Evolutionary conservation across 1,140 invertebrate genomes (phyloP).

Genomic region (Dinoponera quadriceps): DNA sequence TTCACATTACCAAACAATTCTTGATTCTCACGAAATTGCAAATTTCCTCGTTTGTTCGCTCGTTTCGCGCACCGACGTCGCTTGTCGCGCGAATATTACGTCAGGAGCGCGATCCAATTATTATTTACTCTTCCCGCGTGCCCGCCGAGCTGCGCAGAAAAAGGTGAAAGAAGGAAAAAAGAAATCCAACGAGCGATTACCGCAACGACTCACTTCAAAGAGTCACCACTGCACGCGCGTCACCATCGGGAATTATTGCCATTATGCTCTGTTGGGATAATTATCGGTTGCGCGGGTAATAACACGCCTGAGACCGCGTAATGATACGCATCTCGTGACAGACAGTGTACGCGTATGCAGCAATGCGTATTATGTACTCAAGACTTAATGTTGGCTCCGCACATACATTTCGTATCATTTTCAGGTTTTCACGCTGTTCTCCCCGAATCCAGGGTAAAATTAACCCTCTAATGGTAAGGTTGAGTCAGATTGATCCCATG

Average conservation of each 20-base stretch:
- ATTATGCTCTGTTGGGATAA: conserved; percentile 64
- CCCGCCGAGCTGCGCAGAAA: conserved; percentile 8
- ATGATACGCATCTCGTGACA: conserved; percentile 66
- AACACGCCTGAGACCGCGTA: conserved; percentile 54
- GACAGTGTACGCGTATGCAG: conserved; percentile 41
- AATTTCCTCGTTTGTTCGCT: neutral
- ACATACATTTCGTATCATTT: neutral
- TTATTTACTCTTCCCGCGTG: conserved; percentile 24
- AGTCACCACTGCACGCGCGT: conserved; percentile 31
- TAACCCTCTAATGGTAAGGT: no score
- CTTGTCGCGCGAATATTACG: conserved; percentile 10
- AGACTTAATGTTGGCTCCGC: conserved; percentile 22
- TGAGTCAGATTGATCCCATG: no score
- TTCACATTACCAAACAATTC: neutral
- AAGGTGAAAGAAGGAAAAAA: no score
- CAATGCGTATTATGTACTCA: conserved; percentile 17
- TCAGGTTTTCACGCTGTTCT: neutral
- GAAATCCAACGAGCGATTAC: conserved; percentile 35
- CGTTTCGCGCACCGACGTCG: neutral
- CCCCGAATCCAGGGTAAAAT: neutral
- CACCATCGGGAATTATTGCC: conserved; percentile 40
- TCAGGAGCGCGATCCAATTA: conserved; percentile 10
- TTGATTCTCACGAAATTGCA: neutral
- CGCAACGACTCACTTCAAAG: conserved; percentile 28
- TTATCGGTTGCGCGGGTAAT: conserved; percentile 69